phyloP scores from a whole-genome alignment of 2,888 invertebrate species.

The Coleophora deauratella region DNA sequence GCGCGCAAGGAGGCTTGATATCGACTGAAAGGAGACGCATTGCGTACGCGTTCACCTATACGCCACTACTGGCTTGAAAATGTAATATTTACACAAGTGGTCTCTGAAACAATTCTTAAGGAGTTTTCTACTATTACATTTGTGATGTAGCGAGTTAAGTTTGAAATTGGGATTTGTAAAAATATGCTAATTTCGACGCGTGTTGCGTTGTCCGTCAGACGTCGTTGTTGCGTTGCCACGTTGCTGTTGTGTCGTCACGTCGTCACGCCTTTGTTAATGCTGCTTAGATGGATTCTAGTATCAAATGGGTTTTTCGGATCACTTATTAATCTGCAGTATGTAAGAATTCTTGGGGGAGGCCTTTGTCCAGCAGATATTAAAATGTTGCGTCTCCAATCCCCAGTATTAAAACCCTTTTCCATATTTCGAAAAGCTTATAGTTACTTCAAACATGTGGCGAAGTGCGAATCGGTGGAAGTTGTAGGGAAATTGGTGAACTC shows the following conservation, averaged over 20 bases:
- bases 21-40: conserved; percentile 13
- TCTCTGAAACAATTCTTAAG: conserved; percentile 67
- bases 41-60: conserved; percentile 34
- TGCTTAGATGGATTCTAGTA: no score
- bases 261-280: no score
- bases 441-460: no score
- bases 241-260: no score
- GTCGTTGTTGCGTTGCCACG: not conserved
- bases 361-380: no score
- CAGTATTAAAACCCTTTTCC: no score
- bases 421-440: no score
- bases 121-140: conserved; percentile 68
- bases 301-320: no score
- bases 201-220: not conserved
- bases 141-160: conserved; percentile 44
- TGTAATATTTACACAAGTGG: conserved; percentile 65
- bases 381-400: no score
- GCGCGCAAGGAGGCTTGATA: not conserved
- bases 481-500: no score
- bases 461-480: no score
- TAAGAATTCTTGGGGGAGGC: not conserved
- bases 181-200: not conserved
- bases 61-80: conserved; percentile 42
- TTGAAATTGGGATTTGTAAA: conserved; percentile 6
- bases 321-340: no score